phyloP scores from a whole-genome alignment of 2,888 invertebrate species.

The Melangyna quadrimaculata region DNA sequence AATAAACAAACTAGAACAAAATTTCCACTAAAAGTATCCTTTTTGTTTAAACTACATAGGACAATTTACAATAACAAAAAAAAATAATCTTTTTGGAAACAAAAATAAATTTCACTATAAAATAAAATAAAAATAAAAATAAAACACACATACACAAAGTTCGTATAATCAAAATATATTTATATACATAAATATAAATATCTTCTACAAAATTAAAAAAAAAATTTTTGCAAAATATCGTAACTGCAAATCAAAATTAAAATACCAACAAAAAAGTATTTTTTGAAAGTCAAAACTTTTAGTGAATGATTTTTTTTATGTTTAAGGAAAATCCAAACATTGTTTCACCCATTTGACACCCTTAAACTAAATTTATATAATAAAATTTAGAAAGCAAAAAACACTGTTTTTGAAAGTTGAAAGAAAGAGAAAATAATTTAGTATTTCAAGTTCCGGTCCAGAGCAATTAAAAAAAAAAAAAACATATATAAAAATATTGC shows the following conservation, averaged over 20 bases:
- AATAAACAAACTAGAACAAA: slow-evolving; percentile 46
- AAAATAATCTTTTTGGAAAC: slow-evolving; percentile 35
- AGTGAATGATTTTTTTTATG: slow-evolving; percentile 62
- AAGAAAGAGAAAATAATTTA: not conserved
- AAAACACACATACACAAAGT: not conserved
- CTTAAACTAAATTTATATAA: slow-evolving; percentile 54
- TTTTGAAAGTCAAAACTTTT: slow-evolving; percentile 45
- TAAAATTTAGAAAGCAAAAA: slow-evolving; percentile 20
- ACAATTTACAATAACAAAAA: slow-evolving; percentile 55
- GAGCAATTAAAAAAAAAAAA: slow-evolving; percentile 22
- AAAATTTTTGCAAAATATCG: slow-evolving; percentile 22
- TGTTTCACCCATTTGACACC: slow-evolving; percentile 42
- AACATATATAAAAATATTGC: slow-evolving; percentile 33
- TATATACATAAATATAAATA: slow-evolving; percentile 27
- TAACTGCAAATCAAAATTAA: slow-evolving; percentile 48
- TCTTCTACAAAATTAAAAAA: slow-evolving; percentile 31
- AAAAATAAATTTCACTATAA: slow-evolving; percentile 22
- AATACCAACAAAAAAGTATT: not conserved
- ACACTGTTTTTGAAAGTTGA: not conserved
- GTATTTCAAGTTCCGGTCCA: slow-evolving; percentile 53
- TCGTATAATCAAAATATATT: slow-evolving; percentile 65
- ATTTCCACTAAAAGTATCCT: slow-evolving; percentile 32
- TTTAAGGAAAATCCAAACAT: not conserved
- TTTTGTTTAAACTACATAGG: slow-evolving; percentile 49
- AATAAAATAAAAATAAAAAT: slow-evolving; percentile 37